Evolutionary conservation across 2,888 invertebrate species (phyloP), one percentile per base, ranked within the genome.

Genomic region (Hipparchia sbordonii): DNA sequence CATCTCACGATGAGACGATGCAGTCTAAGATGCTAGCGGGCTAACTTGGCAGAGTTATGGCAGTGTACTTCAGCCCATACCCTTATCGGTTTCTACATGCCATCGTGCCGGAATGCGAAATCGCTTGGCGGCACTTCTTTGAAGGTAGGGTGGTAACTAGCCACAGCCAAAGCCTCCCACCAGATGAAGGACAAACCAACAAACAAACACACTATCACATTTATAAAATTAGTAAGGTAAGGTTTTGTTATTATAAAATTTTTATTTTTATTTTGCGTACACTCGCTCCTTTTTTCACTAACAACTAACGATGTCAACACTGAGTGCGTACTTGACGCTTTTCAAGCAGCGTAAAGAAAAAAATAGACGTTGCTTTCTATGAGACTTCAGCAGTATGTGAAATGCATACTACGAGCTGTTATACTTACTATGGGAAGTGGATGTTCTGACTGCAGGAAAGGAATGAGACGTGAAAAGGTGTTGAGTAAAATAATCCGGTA

Each of bases 231-330:
- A 13, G 13, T 7, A 56, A n/a, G 6, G 39, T 4, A 1, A 39
- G 1, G 39, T 39, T 39, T 39, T 39, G 39, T 39, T 39, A 39
- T 39, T 4, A 39, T 13, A 13, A 7, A 6, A n/a, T 61, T 45
- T 61, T 13, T 45, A 48, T 48, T 51, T 65, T 65, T 65, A 52
- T 65, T 52, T 65, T 65, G 51, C 51, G 51, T 52, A 52, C 33
- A 48, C 48, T 13, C 62, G 61, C 10, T 48, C 52, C 33, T 52
- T 61, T 52, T 57, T 68, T 60, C 68, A 68, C 60, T 68, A 74
- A 74, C 67, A 72, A 72, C 69, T 74, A 74, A 74, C 74, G 71
- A 74, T 70, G 72, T 72, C 72, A 70, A 60, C 74, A 65, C 66
- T 45, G 57, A 46, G 69, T 39, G 54, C 72, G 54, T 72, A 59